Evolutionary conservation across 1,140 invertebrate genomes (phyloP).

Genomic region (Caenorhabditis briggsae): DNA sequence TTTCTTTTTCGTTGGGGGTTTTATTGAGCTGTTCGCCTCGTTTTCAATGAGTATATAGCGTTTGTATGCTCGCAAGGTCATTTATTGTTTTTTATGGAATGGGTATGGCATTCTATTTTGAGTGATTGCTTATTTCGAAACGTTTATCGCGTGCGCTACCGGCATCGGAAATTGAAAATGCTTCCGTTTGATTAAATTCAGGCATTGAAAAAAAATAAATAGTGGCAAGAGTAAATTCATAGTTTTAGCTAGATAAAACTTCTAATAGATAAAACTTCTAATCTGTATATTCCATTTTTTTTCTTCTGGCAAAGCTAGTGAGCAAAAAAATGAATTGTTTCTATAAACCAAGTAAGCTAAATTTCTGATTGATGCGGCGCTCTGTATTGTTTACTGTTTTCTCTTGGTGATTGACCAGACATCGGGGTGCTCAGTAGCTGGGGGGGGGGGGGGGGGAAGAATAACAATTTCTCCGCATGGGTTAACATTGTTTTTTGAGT

Average conservation of each 20-base stretch:
- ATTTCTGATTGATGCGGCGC: slow-evolving; percentile 10
- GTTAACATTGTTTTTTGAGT: background rate
- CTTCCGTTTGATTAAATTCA: too few species aligned
- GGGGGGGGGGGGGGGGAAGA: background rate
- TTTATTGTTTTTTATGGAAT: background rate
- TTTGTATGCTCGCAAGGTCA: background rate
- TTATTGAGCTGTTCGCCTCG: background rate
- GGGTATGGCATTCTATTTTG: background rate
- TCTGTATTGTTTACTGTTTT: slow-evolving; percentile 8
- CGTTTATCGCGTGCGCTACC: background rate
- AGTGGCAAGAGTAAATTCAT: too few species aligned
- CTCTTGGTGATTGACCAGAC: background rate
- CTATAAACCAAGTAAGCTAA: too few species aligned
- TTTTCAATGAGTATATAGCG: background rate
- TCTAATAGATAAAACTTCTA: too few species aligned
- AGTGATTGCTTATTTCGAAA: background rate
- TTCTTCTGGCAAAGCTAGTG: too few species aligned
- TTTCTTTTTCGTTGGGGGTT: too few species aligned
- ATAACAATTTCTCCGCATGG: background rate
- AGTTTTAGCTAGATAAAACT: background rate
- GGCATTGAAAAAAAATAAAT: too few species aligned
- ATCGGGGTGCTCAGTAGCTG: slow-evolving; percentile 5
- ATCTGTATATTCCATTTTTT: too few species aligned
- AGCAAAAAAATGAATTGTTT: too few species aligned
- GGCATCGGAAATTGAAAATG: background rate